A percentile compares a stretch with the other conserved stretches of the same genome.
These are phyloP conservation scores for Malthinus seriepunctatus DNA, from an alignment of 2,888 invertebrate species.

Conservation along the genomic window DNA sequence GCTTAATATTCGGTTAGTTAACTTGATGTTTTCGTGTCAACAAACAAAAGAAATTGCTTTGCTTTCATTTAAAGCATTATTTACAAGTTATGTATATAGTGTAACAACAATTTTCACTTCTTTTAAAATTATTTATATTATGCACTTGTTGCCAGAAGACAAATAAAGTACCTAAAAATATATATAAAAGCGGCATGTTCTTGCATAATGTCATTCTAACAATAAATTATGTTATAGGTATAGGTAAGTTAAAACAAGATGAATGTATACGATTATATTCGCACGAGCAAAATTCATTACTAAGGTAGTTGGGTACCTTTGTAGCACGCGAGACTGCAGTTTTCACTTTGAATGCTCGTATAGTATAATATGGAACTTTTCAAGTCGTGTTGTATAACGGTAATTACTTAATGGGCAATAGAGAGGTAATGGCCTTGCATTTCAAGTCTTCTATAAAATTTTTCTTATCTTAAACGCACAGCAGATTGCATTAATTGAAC, in stretches of 20 bases:
- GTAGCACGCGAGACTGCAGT: slow-evolving; percentile 6
- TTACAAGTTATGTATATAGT: no score
- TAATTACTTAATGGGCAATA: slow-evolving; percentile 13
- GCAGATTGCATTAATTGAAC: no score
- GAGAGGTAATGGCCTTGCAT: slow-evolving; percentile 12
- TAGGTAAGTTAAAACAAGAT: slow-evolving; percentile 7
- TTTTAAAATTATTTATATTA: no score
- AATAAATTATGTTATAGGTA: slow-evolving; percentile 23
- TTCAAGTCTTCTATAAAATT: background rate
- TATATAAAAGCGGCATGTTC: no score
- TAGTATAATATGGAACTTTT: slow-evolving; percentile 8
- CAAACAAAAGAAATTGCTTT: no score
- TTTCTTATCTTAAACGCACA: no score
- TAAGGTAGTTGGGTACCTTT: background rate
- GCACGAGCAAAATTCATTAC: slow-evolving; percentile 25
- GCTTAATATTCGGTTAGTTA: no score
- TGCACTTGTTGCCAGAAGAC: no score
- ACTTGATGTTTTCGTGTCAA: no score
- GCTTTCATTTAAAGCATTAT: no score
- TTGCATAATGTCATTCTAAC: slow-evolving; percentile 6
- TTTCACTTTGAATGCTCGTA: background rate
- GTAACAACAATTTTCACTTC: no score
- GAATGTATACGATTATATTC: slow-evolving; percentile 24
- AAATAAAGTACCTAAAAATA: no score
- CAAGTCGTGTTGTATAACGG: slow-evolving; percentile 16